phyloP scores from a whole-genome alignment of 2,113 vertebrate genomes.

The Scopus umbretta region DNA sequence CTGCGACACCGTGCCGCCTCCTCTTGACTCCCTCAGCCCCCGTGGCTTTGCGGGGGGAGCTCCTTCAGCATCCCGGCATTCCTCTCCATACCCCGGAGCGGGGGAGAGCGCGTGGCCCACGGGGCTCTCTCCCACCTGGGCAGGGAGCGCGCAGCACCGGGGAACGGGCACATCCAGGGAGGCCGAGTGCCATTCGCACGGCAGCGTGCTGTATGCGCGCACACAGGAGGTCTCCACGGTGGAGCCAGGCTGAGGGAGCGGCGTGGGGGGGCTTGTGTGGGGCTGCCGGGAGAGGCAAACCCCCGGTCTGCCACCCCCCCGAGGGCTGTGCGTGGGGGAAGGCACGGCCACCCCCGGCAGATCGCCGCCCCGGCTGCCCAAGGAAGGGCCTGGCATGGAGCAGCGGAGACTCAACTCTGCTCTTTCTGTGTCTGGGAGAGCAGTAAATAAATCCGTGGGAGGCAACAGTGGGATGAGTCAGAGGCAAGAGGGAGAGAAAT shows the following conservation, averaged over 20 bases:
- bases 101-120: accelerated
- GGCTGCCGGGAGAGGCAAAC: not conserved
- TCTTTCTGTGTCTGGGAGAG: not conserved
- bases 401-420: not conserved
- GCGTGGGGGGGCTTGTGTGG: not conserved
- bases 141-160: accelerated
- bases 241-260: not conserved
- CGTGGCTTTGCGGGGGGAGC: not conserved
- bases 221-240: not conserved
- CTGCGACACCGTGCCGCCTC: accelerated
- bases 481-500: not conserved
- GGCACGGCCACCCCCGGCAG: accelerated
- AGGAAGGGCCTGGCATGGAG: not conserved
- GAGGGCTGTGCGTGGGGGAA: accelerated
- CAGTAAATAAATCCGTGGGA: slow-evolving; percentile 16
- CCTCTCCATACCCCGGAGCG: not conserved
- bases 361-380: not conserved
- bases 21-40: not conserved
- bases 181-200: accelerated
- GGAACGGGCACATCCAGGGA: accelerated
- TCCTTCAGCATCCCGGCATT: not conserved
- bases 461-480: slow-evolving; percentile 21
- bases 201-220: accelerated
- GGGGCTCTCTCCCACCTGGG: accelerated
- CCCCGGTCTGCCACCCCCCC: accelerated